Base-by-base conservation (phyloP, 2,113 vertebrate species). In the Microcebus murinus region DNA sequence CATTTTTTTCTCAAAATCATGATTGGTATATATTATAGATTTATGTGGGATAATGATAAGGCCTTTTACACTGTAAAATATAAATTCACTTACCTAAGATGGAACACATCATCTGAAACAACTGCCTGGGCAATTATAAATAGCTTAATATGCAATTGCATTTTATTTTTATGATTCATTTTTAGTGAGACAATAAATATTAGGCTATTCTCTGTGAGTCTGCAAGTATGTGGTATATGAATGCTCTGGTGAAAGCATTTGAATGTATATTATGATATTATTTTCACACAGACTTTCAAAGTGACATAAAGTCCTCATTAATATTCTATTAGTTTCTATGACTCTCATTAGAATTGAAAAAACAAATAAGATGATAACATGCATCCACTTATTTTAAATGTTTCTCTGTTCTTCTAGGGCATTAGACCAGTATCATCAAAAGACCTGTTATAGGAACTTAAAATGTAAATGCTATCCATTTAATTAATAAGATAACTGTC, bases 391-490 rank as follows among this genome's bases (percentile, higher is more conserved):
- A 12, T 70, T 96, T 96, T 50, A 84, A 97, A 52, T 67, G 29
- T 36, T 71, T 79, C 3, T 77, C 3, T 65, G 20, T 83, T 97
- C 5, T 96, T 96, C 73, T 92, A 89, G 83, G 27, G 27, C 68
- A 83, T 83, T 84, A 95, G 91, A 94, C n/a, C 0, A 93, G 8
- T 97, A 84, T 67, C 50, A 97, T 81, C 65, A 50, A 91, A 96
- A 96, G n/a, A 88, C 50, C 68, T 65, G 3, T 29, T 74, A 71
- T 4, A 34, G 10, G 91, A 4, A 93, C 94, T 97, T 89, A 93
- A 97, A 97, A 95, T 97, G 70, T 23, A 98, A 98, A 96, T 97
- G 81, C 4, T 89, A 82, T 48, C 6, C 59, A 85, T 96, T 96
- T 92, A 95, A 97, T 97, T 97, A 95, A 45, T 81, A 91, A 23